A percentile compares a stretch with the other conserved stretches of the same genome.
These are phyloP conservation scores for Odontothrips loti DNA, from an alignment of 2,888 invertebrate species.

Conservation along the genomic window DNA sequence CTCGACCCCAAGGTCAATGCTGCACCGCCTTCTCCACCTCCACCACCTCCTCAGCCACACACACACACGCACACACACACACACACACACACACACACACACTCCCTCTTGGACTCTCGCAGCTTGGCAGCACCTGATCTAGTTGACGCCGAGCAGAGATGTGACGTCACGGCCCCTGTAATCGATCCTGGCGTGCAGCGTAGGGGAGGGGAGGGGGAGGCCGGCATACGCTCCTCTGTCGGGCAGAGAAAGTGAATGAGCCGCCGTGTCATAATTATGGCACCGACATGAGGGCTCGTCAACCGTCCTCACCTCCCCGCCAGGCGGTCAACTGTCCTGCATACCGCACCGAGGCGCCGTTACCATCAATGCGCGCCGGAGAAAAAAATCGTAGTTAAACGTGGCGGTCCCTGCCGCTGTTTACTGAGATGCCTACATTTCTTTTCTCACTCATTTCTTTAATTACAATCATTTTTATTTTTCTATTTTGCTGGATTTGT, in stretches of 20 bases:
- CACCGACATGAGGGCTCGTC: constrained; percentile 4
- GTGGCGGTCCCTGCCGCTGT: too few species aligned
- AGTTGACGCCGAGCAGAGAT: too few species aligned
- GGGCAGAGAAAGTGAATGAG: constrained; percentile 5
- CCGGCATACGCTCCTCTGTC: neutral
- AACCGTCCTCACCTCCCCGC: neutral
- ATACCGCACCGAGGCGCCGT: neutral
- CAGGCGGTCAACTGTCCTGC: neutral
- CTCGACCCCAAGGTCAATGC: too few species aligned
- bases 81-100: neutral
- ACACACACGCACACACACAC: neutral
- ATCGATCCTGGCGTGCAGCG: neutral
- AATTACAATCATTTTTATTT: too few species aligned
- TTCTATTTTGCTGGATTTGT: too few species aligned
- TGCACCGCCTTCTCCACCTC: neutral
- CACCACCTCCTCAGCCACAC: neutral
- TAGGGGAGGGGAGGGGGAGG: neutral
- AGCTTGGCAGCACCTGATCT: too few species aligned
- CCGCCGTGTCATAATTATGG: neutral
- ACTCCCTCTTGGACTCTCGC: too few species aligned
- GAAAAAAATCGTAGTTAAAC: too few species aligned
- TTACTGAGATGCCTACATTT: too few species aligned
- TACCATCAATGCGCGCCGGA: too few species aligned
- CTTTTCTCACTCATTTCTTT: too few species aligned
- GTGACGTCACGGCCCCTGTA: too few species aligned